phyloP scores from a whole-genome alignment of 2,113 vertebrate species.

The Carassius auratus region DNA sequence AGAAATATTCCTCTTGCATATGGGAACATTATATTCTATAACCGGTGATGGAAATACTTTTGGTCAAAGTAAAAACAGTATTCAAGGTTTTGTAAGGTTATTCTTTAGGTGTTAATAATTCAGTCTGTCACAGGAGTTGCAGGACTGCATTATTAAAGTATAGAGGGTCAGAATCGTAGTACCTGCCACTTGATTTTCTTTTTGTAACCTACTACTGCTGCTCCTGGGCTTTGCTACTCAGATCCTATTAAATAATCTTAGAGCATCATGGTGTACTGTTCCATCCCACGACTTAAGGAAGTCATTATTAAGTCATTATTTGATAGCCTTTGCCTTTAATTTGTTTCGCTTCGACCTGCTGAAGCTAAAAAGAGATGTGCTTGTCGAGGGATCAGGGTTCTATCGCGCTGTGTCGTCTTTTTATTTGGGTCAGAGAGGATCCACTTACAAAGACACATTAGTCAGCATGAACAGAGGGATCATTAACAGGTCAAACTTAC shows the following conservation, averaged over 20 bases:
- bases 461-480: background rate
- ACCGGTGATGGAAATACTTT: background rate
- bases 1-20: background rate
- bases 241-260: conserved; percentile 48
- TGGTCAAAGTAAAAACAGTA: conserved; percentile 10
- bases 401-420: background rate
- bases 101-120: conserved; percentile 37
- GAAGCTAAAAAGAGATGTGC: background rate
- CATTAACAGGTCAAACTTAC: background rate
- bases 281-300: conserved; percentile 40
- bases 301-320: conserved; percentile 48
- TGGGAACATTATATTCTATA: background rate
- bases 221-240: conserved; percentile 44
- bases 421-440: background rate
- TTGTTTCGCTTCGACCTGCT: conserved; percentile 33
- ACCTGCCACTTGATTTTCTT: conserved; percentile 42
- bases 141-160: conserved; percentile 54
- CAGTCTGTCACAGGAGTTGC: conserved; percentile 21
- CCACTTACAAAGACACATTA: conserved; percentile 6
- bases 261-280: conserved; percentile 41
- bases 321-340: conserved; percentile 47
- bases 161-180: conserved; percentile 29
- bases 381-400: background rate
- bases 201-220: conserved; percentile 43
- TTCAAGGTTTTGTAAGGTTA: background rate